Evolutionary conservation across 37 sponge, comb jelly and placozoan genomes (phyloP).

Genomic region (Cliona cf. orientalis): DNA sequence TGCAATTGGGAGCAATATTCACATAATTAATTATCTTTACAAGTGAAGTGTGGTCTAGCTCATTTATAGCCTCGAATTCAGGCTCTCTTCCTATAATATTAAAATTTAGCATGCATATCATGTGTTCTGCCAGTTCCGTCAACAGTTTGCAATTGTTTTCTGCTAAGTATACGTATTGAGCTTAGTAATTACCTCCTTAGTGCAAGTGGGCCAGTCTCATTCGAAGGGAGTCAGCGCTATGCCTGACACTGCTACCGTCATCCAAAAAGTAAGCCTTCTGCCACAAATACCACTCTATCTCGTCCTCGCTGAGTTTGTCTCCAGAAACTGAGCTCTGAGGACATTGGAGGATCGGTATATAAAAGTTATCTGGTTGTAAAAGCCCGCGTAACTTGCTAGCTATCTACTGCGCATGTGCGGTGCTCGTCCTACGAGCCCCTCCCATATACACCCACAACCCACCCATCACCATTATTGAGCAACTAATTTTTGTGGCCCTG

Average conservation of each 20-base stretch:
- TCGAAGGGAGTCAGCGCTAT: slow-evolving; percentile 54
- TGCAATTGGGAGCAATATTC: neutral
- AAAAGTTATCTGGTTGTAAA: neutral
- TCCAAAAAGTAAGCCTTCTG: slow-evolving; percentile 58
- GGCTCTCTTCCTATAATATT: too few species aligned
- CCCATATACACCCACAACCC: neutral
- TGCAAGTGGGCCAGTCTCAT: slow-evolving; percentile 42
- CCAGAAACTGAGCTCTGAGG: neutral
- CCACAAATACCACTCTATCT: slow-evolving; percentile 46
- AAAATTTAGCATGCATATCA: too few species aligned
- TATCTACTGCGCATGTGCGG: neutral
- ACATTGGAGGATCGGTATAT: too few species aligned
- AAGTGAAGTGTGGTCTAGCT: too few species aligned
- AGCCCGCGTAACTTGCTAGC: neutral
- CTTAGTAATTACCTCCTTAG: slow-evolving; percentile 21
- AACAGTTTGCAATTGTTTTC: neutral
- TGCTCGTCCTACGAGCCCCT: neutral
- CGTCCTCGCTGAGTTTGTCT: neutral
- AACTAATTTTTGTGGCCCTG: too few species aligned
- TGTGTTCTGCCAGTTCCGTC: too few species aligned
- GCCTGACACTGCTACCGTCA: slow-evolving; percentile 3
- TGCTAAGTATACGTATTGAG: neutral
- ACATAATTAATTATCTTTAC: neutral
- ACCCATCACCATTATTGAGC: neutral
- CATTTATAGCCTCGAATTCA: too few species aligned